Evolutionary conservation across 2,888 invertebrate species (phyloP).

Genomic region (Odontocolon sp.): DNA sequence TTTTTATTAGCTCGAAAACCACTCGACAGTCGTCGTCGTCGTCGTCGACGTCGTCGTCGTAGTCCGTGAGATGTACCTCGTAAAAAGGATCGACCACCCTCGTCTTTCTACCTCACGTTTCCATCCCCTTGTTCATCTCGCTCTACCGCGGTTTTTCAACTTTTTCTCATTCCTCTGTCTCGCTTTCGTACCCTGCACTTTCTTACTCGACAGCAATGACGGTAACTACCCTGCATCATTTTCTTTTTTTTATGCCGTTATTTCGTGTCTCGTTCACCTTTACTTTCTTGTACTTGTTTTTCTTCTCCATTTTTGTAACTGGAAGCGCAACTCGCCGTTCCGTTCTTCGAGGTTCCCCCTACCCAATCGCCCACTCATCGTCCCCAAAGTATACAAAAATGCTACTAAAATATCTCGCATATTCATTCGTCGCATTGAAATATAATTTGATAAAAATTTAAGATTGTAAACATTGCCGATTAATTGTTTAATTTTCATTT

Average conservation of each 20-base stretch:
- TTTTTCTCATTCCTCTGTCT: not conserved
- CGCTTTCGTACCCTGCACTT: constrained; percentile 7
- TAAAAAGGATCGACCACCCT: constrained; percentile 65
- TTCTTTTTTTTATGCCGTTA: constrained; percentile 31
- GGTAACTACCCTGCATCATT: constrained; percentile 12
- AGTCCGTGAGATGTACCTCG: constrained; percentile 61
- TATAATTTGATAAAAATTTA: constrained; percentile 9
- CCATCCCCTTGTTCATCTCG: constrained; percentile 33
- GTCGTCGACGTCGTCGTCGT: constrained; percentile 49
- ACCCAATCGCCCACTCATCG: not conserved
- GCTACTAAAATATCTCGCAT: constrained; percentile 12
- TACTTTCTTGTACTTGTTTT: constrained; percentile 50
- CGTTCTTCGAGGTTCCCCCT: not conserved
- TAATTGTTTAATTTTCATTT: not conserved
- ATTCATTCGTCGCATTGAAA: constrained; percentile 25
- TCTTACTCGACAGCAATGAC: not conserved
- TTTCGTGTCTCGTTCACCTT: not conserved
- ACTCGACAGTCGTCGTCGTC: constrained; percentile 71
- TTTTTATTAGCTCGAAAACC: constrained; percentile 79
- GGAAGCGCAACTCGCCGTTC: constrained; percentile 20
- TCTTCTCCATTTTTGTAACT: constrained; percentile 38
- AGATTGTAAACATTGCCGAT: not conserved
- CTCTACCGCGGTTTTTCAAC: constrained; percentile 1
- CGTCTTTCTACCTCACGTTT: constrained; percentile 5
- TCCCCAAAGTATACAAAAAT: not conserved